These are phyloP conservation scores for Spinus pinus DNA, from an alignment of 2,797 vertebrate species.

Conservation along the genomic window DNA sequence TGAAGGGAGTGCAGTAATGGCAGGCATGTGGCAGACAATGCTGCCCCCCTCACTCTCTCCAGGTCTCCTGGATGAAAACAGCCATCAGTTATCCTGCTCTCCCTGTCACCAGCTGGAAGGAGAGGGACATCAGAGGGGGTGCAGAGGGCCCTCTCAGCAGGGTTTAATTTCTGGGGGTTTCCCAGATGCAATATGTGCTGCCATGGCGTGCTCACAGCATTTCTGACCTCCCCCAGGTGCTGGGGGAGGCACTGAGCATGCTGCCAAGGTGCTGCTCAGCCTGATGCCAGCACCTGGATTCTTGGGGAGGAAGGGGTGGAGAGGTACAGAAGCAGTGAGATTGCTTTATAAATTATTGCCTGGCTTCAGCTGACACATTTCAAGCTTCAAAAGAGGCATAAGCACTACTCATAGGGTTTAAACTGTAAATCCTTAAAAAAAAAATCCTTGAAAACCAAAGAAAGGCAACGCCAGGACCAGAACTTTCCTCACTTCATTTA, in stretches of 20 bases:
- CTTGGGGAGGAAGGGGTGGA: background rate
- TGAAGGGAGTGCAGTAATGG: background rate
- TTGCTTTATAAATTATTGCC: conserved; percentile 41
- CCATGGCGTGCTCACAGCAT: fast-evolving
- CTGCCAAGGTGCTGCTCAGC: background rate
- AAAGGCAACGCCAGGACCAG: background rate
- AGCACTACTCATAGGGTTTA: conserved; percentile 25
- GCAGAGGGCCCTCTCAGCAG: background rate
- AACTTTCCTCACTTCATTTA: conserved; percentile 1
- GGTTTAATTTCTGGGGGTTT: background rate
- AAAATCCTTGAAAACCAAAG: conserved; percentile 9
- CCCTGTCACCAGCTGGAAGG: background rate
- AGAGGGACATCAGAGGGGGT: background rate
- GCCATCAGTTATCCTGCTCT: background rate
- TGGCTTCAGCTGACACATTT: background rate
- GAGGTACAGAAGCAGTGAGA: background rate
- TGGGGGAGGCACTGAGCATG: background rate
- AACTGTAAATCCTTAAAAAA: conserved; percentile 31
- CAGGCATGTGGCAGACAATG: fast-evolving
- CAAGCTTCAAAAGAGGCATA: conserved; percentile 18
- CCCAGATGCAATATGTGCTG: background rate
- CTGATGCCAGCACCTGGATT: background rate
- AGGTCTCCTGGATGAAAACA: background rate
- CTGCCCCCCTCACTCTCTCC: background rate
- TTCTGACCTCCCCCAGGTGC: background rate